These are phyloP conservation scores for Rutilus rutilus DNA, from an alignment of 2,113 vertebrate genomes.

Conservation along the genomic window DNA sequence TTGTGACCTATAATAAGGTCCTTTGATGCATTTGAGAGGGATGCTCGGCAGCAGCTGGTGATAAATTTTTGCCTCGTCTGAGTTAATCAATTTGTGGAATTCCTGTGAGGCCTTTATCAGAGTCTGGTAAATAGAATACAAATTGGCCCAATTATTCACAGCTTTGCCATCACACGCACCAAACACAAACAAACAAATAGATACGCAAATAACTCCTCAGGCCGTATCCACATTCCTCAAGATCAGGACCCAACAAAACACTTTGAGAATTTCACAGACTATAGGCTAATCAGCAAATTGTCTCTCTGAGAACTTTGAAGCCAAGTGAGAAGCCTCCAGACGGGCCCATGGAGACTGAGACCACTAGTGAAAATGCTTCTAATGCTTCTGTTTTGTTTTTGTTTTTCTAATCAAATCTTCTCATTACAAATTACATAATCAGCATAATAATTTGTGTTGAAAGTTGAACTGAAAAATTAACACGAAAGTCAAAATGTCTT, in stretches of 20 bases:
- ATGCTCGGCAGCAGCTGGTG: conserved; percentile 56
- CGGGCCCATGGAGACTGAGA: background rate
- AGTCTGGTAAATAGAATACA: conserved; percentile 65
- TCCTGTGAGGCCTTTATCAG: conserved; percentile 60
- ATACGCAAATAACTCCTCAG: conserved; percentile 44
- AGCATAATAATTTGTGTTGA: background rate
- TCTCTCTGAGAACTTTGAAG: conserved; percentile 4
- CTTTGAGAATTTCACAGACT: background rate
- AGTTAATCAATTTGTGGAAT: conserved; percentile 62
- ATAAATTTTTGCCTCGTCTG: conserved; percentile 54
- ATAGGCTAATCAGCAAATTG: conserved; percentile 10
- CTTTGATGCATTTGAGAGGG: conserved; percentile 36
- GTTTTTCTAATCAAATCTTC: background rate
- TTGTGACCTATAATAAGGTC: conserved; percentile 43
- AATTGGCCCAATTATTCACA: conserved; percentile 61
- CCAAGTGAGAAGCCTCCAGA: background rate
- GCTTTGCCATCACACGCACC: conserved; percentile 21
- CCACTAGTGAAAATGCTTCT: background rate
- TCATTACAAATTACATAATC: background rate
- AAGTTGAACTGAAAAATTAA: background rate
- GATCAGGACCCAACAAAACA: conserved; percentile 23
- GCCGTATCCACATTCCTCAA: background rate
- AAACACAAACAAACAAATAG: conserved; percentile 54
- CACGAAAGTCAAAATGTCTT: background rate
- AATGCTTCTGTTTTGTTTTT: no score